phyloP scores from a whole-genome alignment of 53 echinoderm and acorn worm genomes.

The Crossaster papposus region DNA sequence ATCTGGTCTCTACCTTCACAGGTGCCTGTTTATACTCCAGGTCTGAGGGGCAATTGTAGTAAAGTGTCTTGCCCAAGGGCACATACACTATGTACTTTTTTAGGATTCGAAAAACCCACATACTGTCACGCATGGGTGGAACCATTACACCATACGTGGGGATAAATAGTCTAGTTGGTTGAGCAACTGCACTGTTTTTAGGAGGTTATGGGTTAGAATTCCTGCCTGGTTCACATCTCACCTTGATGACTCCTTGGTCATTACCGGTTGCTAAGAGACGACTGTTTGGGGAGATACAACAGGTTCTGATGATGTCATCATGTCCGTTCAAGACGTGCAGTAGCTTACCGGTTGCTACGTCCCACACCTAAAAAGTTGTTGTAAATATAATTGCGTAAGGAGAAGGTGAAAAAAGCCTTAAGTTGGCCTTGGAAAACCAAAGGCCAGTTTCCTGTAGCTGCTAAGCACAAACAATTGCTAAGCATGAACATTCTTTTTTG shows the following conservation, averaged over 20 bases:
- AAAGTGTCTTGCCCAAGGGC: neutral
- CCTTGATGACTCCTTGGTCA: conserved; percentile 79
- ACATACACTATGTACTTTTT: neutral
- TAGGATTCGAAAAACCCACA: too few relatives aligned
- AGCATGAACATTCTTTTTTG: too few relatives aligned
- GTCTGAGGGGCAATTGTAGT: too few relatives aligned
- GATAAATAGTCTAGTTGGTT: neutral
- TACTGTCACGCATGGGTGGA: too few relatives aligned
- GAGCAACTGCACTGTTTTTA: neutral
- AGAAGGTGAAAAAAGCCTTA: too few relatives aligned
- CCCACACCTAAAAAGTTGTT: conserved; percentile 70
- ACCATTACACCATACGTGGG: neutral
- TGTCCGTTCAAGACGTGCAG: conserved; percentile 70
- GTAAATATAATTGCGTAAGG: too few relatives aligned
- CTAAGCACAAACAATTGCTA: too few relatives aligned
- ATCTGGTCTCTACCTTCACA: too few relatives aligned
- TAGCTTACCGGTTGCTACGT: conserved; percentile 55
- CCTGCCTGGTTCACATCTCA: conserved; percentile 3
- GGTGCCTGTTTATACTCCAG: too few relatives aligned
- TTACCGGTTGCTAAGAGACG: conserved; percentile 79
- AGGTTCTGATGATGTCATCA: conserved; percentile 75
- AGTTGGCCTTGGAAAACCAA: too few relatives aligned
- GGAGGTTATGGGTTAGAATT: neutral
- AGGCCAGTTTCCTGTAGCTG: too few relatives aligned
- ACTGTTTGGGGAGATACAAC: conserved; percentile 77